Evolutionary conservation across 1,140 invertebrate genomes (phyloP).

Genomic region (Drosophila bipectinata): DNA sequence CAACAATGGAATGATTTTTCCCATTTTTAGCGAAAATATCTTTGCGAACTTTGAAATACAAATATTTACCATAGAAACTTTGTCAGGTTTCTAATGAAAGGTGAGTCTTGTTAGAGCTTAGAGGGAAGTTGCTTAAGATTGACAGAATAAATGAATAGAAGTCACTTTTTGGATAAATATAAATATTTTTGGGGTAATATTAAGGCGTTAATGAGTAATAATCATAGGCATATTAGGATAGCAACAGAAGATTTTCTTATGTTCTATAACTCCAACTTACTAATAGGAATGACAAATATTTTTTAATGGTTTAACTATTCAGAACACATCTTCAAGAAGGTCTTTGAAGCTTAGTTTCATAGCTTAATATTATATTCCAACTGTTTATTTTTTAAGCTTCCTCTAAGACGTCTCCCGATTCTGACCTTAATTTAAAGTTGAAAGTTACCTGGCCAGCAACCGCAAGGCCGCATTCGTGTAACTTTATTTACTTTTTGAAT

Average conservation of each 20-base stretch:
- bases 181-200: not conserved
- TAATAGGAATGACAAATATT: no score
- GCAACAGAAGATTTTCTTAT: not conserved
- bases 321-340: no score
- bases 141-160: not conserved
- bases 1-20: slow-evolving; percentile 38
- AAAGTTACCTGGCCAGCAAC: not conserved
- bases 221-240: not conserved
- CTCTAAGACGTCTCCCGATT: not conserved
- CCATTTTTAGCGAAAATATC: slow-evolving; percentile 28
- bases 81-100: slow-evolving; percentile 28
- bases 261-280: no score
- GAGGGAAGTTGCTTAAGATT: not conserved
- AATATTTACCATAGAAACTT: slow-evolving; percentile 29
- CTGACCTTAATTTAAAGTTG: not conserved
- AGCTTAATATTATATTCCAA: no score
- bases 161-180: not conserved
- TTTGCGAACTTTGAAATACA: slow-evolving; percentile 26
- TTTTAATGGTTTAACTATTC: no score
- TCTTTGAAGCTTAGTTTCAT: no score
- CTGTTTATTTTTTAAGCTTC: not conserved
- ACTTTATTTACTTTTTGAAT: slow-evolving; percentile 5
- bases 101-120: slow-evolving; percentile 8
- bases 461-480: slow-evolving; percentile 5
- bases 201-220: not conserved